These are phyloP conservation scores for Butorides virescens DNA, from an alignment of 2,113 vertebrate genomes.

Conservation along the genomic window DNA sequence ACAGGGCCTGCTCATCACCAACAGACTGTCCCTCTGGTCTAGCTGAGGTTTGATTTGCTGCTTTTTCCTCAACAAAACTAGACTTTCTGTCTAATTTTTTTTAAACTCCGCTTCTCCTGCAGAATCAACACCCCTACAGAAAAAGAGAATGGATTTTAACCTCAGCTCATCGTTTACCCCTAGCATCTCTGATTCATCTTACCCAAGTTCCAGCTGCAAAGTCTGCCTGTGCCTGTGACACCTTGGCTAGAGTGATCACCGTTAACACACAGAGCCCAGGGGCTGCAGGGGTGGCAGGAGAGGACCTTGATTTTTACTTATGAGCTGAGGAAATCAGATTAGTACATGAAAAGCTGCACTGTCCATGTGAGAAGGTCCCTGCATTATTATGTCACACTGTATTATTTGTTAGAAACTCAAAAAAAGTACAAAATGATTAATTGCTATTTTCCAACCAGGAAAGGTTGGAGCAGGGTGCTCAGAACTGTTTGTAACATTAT, in stretches of 20 bases:
- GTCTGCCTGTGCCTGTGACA: not conserved
- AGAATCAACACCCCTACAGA: not conserved
- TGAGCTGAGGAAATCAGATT: not conserved
- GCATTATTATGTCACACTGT: not conserved
- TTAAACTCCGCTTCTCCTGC: not conserved
- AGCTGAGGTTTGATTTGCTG: not conserved
- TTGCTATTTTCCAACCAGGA: conserved; percentile 7
- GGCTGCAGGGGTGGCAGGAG: not conserved
- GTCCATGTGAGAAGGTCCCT: not conserved
- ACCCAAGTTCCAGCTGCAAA: not conserved
- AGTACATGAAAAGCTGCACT: not conserved
- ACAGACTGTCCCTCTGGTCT: not conserved
- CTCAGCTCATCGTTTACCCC: not conserved
- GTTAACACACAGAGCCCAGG: not conserved
- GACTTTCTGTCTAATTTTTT: not conserved
- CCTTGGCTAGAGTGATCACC: not conserved
- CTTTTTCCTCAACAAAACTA: not conserved
- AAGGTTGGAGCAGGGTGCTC: conserved; percentile 5
- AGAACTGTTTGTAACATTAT: conserved; percentile 23
- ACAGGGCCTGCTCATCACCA: not conserved
- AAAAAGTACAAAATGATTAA: not conserved
- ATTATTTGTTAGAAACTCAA: not conserved
- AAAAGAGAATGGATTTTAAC: not conserved
- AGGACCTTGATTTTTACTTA: not conserved
- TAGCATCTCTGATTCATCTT: not conserved